These are phyloP conservation scores for Psittacula echo DNA, from an alignment of 2,797 vertebrate species.

Conservation along the genomic window DNA sequence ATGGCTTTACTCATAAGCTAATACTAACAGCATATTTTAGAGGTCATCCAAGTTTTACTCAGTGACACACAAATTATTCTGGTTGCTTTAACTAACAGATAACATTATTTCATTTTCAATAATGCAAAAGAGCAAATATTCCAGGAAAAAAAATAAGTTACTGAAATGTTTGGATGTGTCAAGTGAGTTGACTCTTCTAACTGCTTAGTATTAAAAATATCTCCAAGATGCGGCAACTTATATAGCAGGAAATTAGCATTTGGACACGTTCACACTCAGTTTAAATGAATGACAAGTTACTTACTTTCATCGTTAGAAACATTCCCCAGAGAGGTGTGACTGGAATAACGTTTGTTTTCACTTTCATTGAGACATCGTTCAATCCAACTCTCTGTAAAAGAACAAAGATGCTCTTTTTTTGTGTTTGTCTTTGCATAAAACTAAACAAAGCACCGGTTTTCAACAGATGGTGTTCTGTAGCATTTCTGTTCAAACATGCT, in stretches of 20 bases:
- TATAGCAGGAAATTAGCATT: background rate
- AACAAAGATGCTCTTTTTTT: slow-evolving; percentile 28
- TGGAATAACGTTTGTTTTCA: slow-evolving; percentile 97
- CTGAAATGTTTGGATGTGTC: background rate
- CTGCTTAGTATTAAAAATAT: background rate
- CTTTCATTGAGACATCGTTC: slow-evolving; percentile 99
- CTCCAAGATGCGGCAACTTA: background rate
- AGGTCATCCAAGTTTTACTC: background rate
- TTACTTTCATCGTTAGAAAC: slow-evolving; percentile 99
- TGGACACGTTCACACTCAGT: background rate
- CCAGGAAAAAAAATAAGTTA: background rate
- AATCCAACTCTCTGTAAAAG: slow-evolving; percentile 97
- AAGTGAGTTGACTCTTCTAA: background rate
- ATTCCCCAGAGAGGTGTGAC: slow-evolving; percentile 95
- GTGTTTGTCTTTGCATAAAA: background rate
- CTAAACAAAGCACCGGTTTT: background rate
- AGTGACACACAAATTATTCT: background rate
- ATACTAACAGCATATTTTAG: background rate
- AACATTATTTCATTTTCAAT: background rate
- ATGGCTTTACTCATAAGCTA: background rate
- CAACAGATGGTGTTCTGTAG: background rate
- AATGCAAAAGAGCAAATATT: background rate
- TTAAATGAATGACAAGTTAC: slow-evolving; percentile 62
- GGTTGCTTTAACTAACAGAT: background rate
- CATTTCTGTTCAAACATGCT: background rate